Evolutionary conservation across 2,888 invertebrate species (phyloP).

Genomic region (Chalcosyrphus nemorum): DNA sequence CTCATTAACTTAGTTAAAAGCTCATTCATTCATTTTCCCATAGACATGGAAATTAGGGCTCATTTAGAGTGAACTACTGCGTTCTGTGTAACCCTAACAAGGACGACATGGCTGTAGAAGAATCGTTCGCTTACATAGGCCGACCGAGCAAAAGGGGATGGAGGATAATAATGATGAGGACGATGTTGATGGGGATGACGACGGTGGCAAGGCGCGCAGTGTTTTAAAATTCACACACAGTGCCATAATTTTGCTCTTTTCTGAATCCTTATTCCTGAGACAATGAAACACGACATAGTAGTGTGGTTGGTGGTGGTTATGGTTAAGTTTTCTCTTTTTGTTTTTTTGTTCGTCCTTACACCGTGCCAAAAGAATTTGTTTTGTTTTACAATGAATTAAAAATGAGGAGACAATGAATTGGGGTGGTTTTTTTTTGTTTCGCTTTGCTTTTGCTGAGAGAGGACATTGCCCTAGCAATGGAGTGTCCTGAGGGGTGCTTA

Average conservation of each 20-base stretch:
- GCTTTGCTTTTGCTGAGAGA: constrained; percentile 10
- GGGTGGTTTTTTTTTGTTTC: constrained; percentile 34
- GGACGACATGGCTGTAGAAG: background rate
- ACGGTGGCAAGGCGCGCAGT: constrained; percentile 8
- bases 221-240: constrained; percentile 66
- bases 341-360: constrained; percentile 7
- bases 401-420: constrained; percentile 70
- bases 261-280: constrained; percentile 21
- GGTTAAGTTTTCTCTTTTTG: background rate
- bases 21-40: constrained; percentile 69
- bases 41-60: constrained; percentile 71
- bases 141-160: background rate
- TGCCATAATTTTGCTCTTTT: constrained; percentile 67
- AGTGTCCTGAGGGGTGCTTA: constrained; percentile 27
- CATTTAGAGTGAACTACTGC: constrained; percentile 55
- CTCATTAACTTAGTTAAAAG: constrained; percentile 72
- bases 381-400: constrained; percentile 71
- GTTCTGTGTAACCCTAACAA: constrained; percentile 39
- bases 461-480: constrained; percentile 63
- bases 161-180: constrained; percentile 37
- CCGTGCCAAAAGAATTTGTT: constrained; percentile 62
- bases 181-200: constrained; percentile 27
- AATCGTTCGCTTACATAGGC: constrained; percentile 26
- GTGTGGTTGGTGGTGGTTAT: constrained; percentile 21
- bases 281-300: constrained; percentile 59